These are phyloP conservation scores for Gymnosoma rotundatum DNA, from an alignment of 2,888 invertebrate genomes.

Conservation along the genomic window DNA sequence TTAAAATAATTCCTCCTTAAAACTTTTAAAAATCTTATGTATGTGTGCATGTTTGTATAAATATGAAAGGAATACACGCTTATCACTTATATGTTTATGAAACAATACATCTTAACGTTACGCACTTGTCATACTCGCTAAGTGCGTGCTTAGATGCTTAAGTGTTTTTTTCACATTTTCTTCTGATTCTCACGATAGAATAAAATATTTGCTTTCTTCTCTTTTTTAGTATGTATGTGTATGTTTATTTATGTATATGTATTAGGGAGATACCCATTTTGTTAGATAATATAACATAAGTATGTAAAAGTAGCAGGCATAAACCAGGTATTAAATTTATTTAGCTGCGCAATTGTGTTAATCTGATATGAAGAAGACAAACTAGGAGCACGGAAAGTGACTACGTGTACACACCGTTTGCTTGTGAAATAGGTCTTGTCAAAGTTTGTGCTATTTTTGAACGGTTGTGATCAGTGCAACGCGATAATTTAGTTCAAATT, in stretches of 20 bases:
- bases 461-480: too few relatives aligned
- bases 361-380: too few relatives aligned
- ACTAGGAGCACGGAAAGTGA: too few relatives aligned
- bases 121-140: constrained; percentile 47
- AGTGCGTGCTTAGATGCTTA: constrained; percentile 59
- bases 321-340: too few relatives aligned
- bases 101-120: constrained; percentile 23
- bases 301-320: too few relatives aligned
- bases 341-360: too few relatives aligned
- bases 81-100: background rate
- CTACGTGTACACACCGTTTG: too few relatives aligned
- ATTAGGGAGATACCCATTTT: background rate
- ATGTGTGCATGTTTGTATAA: background rate
- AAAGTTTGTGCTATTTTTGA: too few relatives aligned
- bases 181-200: constrained; percentile 1
- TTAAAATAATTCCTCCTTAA: background rate
- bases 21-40: background rate
- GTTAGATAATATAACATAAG: background rate
- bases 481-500: too few relatives aligned
- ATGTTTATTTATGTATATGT: background rate
- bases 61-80: background rate
- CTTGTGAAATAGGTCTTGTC: too few relatives aligned
- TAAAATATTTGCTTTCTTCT: background rate
- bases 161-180: constrained; percentile 38
- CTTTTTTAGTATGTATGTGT: background rate